Evolutionary conservation across 2,113 vertebrate species (phyloP).

Genomic region (Heterochromis multidens): DNA sequence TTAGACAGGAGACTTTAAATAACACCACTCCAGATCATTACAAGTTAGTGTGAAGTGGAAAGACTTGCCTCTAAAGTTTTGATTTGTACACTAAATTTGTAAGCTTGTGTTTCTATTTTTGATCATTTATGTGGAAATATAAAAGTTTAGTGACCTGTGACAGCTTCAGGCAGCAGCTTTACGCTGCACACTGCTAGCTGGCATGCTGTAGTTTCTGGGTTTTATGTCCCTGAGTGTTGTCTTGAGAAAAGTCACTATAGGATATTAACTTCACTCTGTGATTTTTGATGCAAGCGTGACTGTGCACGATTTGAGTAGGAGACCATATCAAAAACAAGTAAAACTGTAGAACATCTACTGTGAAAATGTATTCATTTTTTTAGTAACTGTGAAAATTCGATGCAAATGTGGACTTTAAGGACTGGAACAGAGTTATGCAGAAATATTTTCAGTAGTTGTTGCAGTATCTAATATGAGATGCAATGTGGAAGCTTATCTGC

Average conservation of each 20-base stretch:
- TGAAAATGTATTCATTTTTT: neutral
- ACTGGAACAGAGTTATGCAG: neutral
- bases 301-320: neutral
- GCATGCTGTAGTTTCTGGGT: neutral
- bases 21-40: no score
- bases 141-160: neutral
- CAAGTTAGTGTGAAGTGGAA: neutral
- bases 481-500: neutral
- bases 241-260: neutral
- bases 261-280: neutral
- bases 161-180: neutral
- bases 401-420: neutral
- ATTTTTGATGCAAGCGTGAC: neutral
- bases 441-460: neutral
- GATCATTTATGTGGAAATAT: neutral
- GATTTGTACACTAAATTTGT: neutral
- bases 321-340: neutral
- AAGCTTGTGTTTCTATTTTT: neutral
- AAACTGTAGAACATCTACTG: neutral
- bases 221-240: neutral
- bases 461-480: neutral
- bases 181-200: neutral
- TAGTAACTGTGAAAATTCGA: neutral
- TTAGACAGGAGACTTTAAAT: no score
- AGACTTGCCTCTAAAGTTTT: neutral